Base-by-base conservation (phyloP, 2,797 vertebrate species). In the Merluccius polli region DNA sequence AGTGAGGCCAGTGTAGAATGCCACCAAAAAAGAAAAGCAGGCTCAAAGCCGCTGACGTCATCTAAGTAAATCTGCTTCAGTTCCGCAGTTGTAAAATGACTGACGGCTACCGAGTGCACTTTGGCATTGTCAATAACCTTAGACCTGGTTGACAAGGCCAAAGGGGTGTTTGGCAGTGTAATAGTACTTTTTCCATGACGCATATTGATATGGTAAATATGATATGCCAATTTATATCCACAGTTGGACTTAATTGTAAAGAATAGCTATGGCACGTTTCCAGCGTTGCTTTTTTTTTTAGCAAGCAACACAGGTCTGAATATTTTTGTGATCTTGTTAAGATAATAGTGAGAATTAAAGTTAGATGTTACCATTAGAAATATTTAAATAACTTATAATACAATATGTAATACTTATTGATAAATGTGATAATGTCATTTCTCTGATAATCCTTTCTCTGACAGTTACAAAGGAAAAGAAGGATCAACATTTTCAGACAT, bases 11-110 rank as follows among this genome's bases (percentile, higher is more conserved):
- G 92, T 83, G 91, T 91, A 95, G 93, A 96, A 94, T 93, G 93
- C 93, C 93, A 94, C 94, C 93, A 93, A 92, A 93, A 91, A 95
- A 93, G 93, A 93, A 93, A 95, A 93, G 90, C 95, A 97, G 95
- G 95, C 94, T 92, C 86, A 90, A 91, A 95, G 95, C 95, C 95
- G 95, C 95, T 96, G 95, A 97, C 95, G 95, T 98, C 96, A 96
- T 93, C 92, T 94, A 93, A 95, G 95, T 95, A 95, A 96, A 96
- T 96, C 94, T 95, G 94, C 91, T 93, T 93, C 93, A 95, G 93
- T 90, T 93, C 92, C 90, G 90, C 87, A 90, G 93, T 93, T 94
- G 94, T 95, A 94, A 95, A 95, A 94, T 91, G 92, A 93, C 92
- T 93, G 92, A 91, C 89, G 90, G 94, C 90, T 92, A 93, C 82